Evolutionary conservation across 2,797 vertebrate genomes (phyloP).

Genomic region (Linurgus olivaceus): DNA sequence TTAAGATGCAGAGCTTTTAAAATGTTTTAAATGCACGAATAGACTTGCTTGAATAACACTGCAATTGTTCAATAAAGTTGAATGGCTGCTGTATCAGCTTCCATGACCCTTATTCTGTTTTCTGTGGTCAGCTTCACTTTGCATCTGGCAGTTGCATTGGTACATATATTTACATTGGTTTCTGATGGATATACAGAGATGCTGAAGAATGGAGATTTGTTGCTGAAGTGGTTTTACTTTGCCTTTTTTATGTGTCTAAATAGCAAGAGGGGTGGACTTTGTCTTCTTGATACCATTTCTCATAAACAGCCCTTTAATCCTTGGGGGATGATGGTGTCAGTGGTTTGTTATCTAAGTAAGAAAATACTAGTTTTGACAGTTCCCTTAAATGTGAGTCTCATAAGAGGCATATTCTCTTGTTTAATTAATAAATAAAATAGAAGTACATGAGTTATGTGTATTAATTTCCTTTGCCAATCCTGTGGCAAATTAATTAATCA

Average conservation of each 20-base stretch:
- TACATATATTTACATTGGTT: neutral
- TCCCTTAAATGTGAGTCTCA: neutral
- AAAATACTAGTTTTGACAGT: neutral
- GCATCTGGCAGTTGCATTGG: neutral
- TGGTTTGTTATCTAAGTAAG: neutral
- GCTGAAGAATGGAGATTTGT: neutral
- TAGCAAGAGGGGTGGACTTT: neutral
- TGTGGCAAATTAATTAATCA: conserved; percentile 45
- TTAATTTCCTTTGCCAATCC: conserved; percentile 11
- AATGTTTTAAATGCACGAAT: neutral
- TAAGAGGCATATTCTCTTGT: neutral
- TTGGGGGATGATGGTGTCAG: neutral
- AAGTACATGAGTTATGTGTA: neutral
- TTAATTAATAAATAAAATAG: conserved; percentile 31
- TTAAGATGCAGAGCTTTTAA: neutral
- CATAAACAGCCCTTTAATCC: neutral
- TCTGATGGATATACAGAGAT: neutral
- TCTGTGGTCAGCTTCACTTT: neutral
- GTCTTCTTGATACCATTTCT: neutral
- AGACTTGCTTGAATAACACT: neutral
- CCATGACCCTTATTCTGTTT: neutral
- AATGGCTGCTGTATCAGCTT: neutral
- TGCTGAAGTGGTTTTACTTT: neutral
- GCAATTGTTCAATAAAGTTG: neutral
- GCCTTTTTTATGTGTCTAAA: neutral